A percentile compares a stretch with the other conserved stretches of the same genome.
phyloP scores from a whole-genome alignment of 1,140 invertebrate species.

The Triops longicaudatus region DNA sequence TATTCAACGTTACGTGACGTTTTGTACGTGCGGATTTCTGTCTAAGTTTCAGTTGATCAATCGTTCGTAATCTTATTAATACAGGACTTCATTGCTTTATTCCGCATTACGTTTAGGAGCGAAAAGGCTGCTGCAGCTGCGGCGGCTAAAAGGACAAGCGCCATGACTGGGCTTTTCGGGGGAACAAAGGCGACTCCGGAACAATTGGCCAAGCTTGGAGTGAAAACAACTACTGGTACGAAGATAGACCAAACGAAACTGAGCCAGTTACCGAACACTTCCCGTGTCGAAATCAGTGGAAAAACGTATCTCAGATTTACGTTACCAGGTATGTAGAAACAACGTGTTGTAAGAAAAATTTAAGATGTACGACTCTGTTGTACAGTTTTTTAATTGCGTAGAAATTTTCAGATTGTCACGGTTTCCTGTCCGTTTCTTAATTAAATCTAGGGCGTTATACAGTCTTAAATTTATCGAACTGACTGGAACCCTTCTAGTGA shows the following conservation, averaged over 20 bases:
- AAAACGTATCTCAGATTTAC: background rate
- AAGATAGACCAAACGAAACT: background rate
- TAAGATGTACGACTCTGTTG: too few relatives aligned
- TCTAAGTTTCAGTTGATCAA: background rate
- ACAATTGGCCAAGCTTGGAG: background rate
- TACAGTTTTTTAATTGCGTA: too few relatives aligned
- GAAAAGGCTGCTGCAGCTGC: background rate
- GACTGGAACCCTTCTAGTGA: too few relatives aligned
- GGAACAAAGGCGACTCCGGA: background rate
- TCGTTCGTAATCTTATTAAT: background rate
- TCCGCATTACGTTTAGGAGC: background rate
- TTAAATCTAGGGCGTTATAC: too few relatives aligned
- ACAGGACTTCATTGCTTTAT: background rate
- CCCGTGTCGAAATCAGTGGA: background rate
- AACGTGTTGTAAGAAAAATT: too few relatives aligned
- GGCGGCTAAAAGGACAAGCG: background rate
- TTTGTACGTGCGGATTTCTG: too few relatives aligned
- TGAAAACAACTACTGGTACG: background rate
- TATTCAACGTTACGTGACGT: too few relatives aligned
- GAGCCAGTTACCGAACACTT: background rate
- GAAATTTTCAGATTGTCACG: too few relatives aligned
- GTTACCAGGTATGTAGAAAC: background rate
- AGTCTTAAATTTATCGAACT: too few relatives aligned
- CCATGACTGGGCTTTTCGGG: background rate
- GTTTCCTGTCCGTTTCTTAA: too few relatives aligned